Evolutionary conservation across 2,888 invertebrate genomes (phyloP).

Genomic region (Campoletis raptor): DNA sequence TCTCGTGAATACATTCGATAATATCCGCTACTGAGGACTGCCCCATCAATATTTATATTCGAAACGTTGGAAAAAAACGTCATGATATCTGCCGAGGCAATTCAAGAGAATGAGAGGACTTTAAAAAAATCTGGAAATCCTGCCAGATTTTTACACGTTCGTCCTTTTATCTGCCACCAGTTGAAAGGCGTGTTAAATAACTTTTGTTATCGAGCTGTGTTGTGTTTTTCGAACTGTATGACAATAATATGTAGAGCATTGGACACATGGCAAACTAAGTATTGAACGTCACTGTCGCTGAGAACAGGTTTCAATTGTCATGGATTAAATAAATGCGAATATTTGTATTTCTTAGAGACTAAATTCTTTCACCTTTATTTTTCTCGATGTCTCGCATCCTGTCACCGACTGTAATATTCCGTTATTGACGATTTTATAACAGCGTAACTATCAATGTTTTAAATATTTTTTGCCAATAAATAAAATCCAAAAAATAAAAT

Average conservation of each 20-base stretch:
- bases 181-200: conserved; percentile 37
- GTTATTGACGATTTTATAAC: conserved; percentile 1
- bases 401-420: neutral
- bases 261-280: conserved; percentile 16
- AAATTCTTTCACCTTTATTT: conserved; percentile 18
- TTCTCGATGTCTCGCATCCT: neutral
- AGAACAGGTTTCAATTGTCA: conserved; percentile 53
- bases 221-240: conserved; percentile 15
- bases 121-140: neutral
- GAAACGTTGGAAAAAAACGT: neutral
- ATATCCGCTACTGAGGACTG: conserved; percentile 36
- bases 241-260: conserved; percentile 22
- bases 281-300: conserved; percentile 55
- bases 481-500: neutral
- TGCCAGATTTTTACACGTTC: neutral
- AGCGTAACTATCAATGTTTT: neutral
- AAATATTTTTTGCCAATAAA: neutral
- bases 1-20: conserved; percentile 17
- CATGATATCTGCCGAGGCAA: conserved; percentile 44
- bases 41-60: neutral
- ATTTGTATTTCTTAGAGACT: conserved; percentile 27
- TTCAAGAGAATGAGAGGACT: neutral
- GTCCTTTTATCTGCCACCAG: neutral
- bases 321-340: conserved; percentile 57
- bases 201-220: conserved; percentile 30